A percentile compares a stretch with the other conserved stretches of the same genome.
These are phyloP conservation scores for Drosophila kikkawai DNA, from an alignment of 1,140 invertebrate genomes.

Conservation along the genomic window DNA sequence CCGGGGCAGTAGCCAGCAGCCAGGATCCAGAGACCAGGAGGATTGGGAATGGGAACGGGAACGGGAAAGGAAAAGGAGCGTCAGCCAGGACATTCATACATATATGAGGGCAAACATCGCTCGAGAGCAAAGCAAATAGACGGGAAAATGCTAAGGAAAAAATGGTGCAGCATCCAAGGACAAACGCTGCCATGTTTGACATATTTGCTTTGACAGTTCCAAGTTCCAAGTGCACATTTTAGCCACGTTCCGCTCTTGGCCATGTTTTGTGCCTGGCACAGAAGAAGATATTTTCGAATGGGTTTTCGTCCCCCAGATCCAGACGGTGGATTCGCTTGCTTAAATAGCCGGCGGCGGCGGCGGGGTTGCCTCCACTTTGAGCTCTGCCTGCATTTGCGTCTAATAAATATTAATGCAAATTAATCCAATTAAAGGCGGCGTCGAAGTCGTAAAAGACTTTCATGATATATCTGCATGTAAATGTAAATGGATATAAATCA, in stretches of 20 bases:
- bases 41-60: constrained; percentile 40
- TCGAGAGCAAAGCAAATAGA: constrained; percentile 81
- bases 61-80: constrained; percentile 31
- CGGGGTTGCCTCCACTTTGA: constrained; percentile 29
- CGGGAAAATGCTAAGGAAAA: constrained; percentile 58
- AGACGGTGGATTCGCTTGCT: constrained; percentile 40
- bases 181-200: constrained; percentile 76
- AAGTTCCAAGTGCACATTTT: constrained; percentile 82
- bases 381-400: constrained; percentile 66
- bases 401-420: constrained; percentile 84
- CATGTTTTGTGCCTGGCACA: constrained; percentile 59
- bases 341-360: constrained; percentile 69
- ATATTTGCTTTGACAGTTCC: constrained; percentile 83
- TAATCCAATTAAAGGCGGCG: constrained; percentile 80
- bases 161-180: constrained; percentile 68
- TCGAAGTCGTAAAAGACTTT: constrained; percentile 79
- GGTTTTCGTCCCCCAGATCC: constrained; percentile 25
- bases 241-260: constrained; percentile 71
- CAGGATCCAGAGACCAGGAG: constrained; percentile 14
- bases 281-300: constrained; percentile 47
- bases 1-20: constrained; percentile 32
- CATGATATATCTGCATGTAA: constrained; percentile 49
- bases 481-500: constrained; percentile 41
- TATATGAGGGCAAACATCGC: constrained; percentile 71
- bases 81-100: constrained; percentile 56